phyloP scores from a whole-genome alignment of 1,140 invertebrate species.

The Drosophila carrolli region DNA sequence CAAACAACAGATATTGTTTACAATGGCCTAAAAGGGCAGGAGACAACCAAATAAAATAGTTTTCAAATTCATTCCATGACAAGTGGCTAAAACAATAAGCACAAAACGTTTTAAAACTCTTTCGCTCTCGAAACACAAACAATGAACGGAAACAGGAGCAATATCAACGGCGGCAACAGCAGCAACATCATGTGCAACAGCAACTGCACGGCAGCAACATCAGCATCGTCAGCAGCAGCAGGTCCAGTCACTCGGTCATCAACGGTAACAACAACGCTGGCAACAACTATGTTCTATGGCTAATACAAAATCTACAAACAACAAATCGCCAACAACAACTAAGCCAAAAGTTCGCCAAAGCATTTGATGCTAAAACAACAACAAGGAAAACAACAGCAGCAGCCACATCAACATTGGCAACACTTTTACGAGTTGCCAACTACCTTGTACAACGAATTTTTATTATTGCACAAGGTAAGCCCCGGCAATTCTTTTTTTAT shows the following conservation, averaged over 20 bases:
- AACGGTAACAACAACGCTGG: conserved; percentile 12
- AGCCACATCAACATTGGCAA: conserved; percentile 59
- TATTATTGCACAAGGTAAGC: conserved; percentile 76
- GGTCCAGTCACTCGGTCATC: conserved; percentile 43
- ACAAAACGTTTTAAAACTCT: conserved; percentile 52
- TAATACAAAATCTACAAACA: conserved; percentile 56
- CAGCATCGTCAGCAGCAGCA: conserved; percentile 35
- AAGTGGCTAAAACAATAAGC: conserved; percentile 77
- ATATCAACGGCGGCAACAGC: conserved; percentile 8
- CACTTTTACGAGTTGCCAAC: conserved; percentile 77
- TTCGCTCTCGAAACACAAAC: conserved; percentile 33
- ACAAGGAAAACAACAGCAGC: conserved; percentile 33
- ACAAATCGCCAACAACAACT: conserved; percentile 55
- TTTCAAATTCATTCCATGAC: conserved; percentile 50
- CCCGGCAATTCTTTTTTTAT: conserved; percentile 18
- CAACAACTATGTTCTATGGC: conserved; percentile 42
- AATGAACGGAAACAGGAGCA: conserved; percentile 26
- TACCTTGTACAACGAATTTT: conserved; percentile 80
- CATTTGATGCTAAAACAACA: conserved; percentile 44
- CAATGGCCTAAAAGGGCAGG: conserved; percentile 42
- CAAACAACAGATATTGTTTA: conserved; percentile 40
- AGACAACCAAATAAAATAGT: conserved; percentile 45
- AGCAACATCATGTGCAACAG: conserved; percentile 7
- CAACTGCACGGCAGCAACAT: conserved; percentile 24
- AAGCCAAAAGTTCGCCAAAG: conserved; percentile 47